Conservation (phyloP, 2,888 invertebrate genomes). For the Antitype chi region DNA sequence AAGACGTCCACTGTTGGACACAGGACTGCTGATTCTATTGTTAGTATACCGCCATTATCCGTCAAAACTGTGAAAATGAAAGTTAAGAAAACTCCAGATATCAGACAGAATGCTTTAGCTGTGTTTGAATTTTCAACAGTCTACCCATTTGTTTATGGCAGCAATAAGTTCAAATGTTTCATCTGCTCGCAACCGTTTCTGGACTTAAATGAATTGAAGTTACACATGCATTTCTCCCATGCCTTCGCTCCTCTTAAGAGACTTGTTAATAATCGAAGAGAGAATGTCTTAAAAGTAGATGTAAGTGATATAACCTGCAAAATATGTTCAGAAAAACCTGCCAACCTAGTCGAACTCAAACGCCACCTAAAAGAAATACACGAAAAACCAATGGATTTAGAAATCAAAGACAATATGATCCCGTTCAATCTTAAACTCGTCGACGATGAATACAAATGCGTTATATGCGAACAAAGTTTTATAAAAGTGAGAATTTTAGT, state of each 20-base stretch:
- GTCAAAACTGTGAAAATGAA: constrained; percentile 35
- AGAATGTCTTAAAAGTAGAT: constrained; percentile 86
- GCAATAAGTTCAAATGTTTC: constrained; percentile 88
- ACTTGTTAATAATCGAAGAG: constrained; percentile 83
- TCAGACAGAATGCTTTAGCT: constrained; percentile 82
- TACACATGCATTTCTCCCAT: constrained; percentile 82
- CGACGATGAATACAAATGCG: constrained; percentile 81
- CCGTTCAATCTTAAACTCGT: constrained; percentile 82
- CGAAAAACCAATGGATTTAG: constrained; percentile 80
- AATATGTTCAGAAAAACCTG: constrained; percentile 76
- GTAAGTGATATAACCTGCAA: constrained; percentile 83
- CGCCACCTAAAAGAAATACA: constrained; percentile 81
- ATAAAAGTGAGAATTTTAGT: constrained; percentile 86
- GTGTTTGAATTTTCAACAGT: constrained; percentile 86
- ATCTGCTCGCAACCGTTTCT: constrained; percentile 85
- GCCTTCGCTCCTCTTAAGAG: constrained; percentile 82
- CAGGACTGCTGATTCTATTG: constrained; percentile 10
- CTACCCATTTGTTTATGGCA: constrained; percentile 86
- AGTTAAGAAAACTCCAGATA: constrained; percentile 74
- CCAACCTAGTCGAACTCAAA: constrained; percentile 78
- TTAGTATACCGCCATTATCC: constrained; percentile 38
- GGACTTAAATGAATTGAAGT: constrained; percentile 78
- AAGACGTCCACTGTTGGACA: too few relatives aligned
- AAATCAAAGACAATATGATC: constrained; percentile 86
- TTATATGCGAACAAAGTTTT: constrained; percentile 82